Evolutionary conservation across 1,140 invertebrate genomes (phyloP), one percentile per base, ranked within the genome.

Genomic region (Galleria mellonella): DNA sequence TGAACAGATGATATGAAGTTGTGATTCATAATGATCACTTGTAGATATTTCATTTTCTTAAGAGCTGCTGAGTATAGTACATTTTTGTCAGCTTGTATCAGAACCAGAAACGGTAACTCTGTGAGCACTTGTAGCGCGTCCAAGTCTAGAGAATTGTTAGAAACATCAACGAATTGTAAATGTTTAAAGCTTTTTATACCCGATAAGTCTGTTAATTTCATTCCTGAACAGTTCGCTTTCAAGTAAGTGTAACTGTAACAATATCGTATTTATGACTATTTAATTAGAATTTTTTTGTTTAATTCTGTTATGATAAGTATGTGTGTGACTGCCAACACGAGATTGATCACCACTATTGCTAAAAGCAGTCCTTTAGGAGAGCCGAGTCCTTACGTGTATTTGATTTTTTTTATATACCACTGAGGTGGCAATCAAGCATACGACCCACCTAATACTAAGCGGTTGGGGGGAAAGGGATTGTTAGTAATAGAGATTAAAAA

Each of bases 101-200:
- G 62, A 1, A 89, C 55, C 9, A 89, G 55, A 56, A 73, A 88
- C 0, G 87, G 88, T 52, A 89, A 63, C 28, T 76, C 62, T 0
- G 77, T 66, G 6, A 89, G 43, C 5, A 72, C 72, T 70, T 89
- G 83, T 8, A 89, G 44, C 10, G 70, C 75, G 0, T 83, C 61
- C 13, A 83, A 44, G n/a, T 67, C 81, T 10, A 89, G 62, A 13
- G 63, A 68, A 54, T 89, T 89, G 8, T 84, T 74, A 9, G 87
- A 88, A 3, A 89, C 69, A 45, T 89, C 84, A 0, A 89, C 59
- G 38, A 87, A 89, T 45, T 88, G 78, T 9, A 89, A 60, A 49
- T 89, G 83, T 46, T 84, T 83, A 47, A 87, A 89, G 27, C 66
- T 56, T 32, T 70, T 58, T 28, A 89, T 72, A 1, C 82, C 76